These are phyloP conservation scores for Xenops minutus DNA, from an alignment of 2,797 vertebrate genomes.

Conservation along the genomic window DNA sequence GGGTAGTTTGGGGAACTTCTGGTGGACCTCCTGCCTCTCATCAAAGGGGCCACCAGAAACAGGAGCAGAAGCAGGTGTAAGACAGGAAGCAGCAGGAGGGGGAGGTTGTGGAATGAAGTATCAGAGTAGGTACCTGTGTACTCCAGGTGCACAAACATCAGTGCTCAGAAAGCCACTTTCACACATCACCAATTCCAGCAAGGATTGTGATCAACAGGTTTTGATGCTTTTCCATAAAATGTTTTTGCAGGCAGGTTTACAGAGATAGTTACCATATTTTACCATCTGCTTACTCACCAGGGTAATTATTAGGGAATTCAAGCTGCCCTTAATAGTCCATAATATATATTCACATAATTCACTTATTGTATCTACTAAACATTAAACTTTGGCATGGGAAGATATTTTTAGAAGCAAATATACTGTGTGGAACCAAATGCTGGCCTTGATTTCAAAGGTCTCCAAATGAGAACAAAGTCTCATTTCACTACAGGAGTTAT, in stretches of 20 bases:
- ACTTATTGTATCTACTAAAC: not conserved
- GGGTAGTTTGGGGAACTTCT: not conserved
- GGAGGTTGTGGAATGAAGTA: not conserved
- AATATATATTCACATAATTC: not conserved
- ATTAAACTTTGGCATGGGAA: not conserved
- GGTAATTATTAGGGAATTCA: not conserved
- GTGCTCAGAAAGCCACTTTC: not conserved
- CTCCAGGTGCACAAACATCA: not conserved
- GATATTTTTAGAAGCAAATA: not conserved
- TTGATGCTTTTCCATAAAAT: not conserved
- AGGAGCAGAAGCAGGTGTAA: not conserved
- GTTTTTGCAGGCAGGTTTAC: not conserved
- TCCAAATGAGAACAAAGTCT: not conserved
- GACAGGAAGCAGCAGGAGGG: not conserved
- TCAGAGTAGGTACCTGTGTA: too few species aligned
- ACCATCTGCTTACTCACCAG: not conserved
- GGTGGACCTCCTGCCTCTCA: not conserved
- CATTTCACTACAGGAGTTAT: not conserved
- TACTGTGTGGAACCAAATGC: not conserved
- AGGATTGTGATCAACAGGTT: rapidly evolving
- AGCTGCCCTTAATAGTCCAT: not conserved
- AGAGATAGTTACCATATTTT: not conserved
- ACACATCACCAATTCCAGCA: not conserved
- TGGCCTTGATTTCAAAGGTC: not conserved
- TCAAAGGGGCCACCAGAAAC: not conserved